Evolutionary conservation across 92 coral and sea anemone species (phyloP).

Genomic region (Virgularia gustaviana): DNA sequence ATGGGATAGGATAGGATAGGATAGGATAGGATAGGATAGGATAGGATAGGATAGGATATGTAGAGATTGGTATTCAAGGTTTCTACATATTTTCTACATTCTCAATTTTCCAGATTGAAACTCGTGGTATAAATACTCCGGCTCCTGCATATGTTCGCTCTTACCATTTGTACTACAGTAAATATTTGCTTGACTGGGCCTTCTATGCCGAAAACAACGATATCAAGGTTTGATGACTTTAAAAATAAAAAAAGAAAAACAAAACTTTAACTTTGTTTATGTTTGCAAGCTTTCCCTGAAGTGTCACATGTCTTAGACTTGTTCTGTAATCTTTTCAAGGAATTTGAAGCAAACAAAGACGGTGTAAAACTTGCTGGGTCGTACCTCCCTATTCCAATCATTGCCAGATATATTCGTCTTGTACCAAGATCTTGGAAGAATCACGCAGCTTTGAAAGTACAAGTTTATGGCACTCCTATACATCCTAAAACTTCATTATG

Average conservation of each 20-base stretch:
- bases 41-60: neutral
- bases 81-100: too few species aligned
- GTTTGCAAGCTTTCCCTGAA: too few species aligned
- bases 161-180: conserved; percentile 17
- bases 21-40: too few species aligned
- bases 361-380: conserved; percentile 8
- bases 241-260: too few species aligned
- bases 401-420: conserved; percentile 27
- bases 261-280: too few species aligned
- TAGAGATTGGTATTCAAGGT: too few species aligned
- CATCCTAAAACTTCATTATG: neutral
- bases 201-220: conserved; percentile 2
- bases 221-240: too few species aligned
- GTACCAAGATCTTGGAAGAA: conserved; percentile 45
- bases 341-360: conserved; percentile 45
- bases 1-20: too few species aligned
- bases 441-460: conserved; percentile 36
- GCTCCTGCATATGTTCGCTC: conserved; percentile 10
- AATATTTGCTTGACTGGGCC: conserved; percentile 11
- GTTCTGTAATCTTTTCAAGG: conserved; percentile 27
- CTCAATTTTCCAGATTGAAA: conserved; percentile 8
- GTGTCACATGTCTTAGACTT: too few species aligned
- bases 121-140: conserved; percentile 10
- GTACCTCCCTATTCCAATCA: neutral
- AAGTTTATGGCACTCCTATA: conserved; percentile 45